These are phyloP conservation scores for Xanthostigma xanthostigma DNA, from an alignment of 2,888 invertebrate genomes.

Conservation along the genomic window DNA sequence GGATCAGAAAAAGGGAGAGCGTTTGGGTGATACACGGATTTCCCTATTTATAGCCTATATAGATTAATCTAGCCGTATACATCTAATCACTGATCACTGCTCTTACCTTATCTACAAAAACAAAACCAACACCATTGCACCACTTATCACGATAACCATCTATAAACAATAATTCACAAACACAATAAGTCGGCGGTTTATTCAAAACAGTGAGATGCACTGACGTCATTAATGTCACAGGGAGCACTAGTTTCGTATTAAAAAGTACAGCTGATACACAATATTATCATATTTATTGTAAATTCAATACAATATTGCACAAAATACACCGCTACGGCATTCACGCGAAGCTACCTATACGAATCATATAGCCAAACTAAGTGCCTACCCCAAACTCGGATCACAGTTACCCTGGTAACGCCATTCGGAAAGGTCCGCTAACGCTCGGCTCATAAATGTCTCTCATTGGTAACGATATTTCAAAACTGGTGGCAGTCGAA, in stretches of 20 bases:
- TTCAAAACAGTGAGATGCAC: neutral
- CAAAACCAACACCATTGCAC: neutral
- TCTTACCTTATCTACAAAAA: neutral
- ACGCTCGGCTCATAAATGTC: conserved; percentile 13
- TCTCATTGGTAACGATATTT: conserved; percentile 17
- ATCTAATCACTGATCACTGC: too few relatives aligned
- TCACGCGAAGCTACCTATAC: conserved; percentile 2
- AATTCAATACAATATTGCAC: too few relatives aligned
- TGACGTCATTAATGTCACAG: conserved; percentile 4
- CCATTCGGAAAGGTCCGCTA: conserved; percentile 21
- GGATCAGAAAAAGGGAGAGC: too few relatives aligned
- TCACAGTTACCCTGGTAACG: conserved; percentile 28
- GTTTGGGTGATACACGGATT: too few relatives aligned
- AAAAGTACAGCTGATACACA: neutral
- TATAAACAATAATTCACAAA: neutral
- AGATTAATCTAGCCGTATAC: too few relatives aligned
- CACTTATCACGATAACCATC: neutral
- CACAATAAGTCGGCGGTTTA: conserved; percentile 1
- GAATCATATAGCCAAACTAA: conserved; percentile 7
- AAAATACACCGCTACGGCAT: too few relatives aligned
- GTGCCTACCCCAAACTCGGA: conserved; percentile 6
- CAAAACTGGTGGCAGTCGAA: conserved; percentile 1
- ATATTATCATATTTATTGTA: too few relatives aligned
- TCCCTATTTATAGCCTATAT: too few relatives aligned
- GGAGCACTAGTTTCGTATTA: neutral